Conservation (phyloP, 2,888 invertebrate genomes). For the Candidula unifasciata region DNA sequence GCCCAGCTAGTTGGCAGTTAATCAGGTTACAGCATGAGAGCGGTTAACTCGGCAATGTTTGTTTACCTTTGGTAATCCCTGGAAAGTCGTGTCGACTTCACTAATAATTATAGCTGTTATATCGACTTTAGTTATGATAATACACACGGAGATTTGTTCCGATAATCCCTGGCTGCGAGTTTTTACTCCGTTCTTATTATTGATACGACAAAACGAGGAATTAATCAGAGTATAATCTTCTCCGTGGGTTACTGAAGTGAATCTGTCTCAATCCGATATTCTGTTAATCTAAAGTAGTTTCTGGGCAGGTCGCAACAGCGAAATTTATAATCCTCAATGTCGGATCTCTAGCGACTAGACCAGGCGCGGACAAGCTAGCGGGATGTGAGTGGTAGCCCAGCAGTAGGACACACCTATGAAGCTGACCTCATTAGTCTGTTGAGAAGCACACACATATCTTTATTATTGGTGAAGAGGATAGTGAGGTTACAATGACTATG, state of each 20-base stretch:
- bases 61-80: slow-evolving; percentile 2
- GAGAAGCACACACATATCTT: background rate
- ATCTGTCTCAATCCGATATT: slow-evolving; percentile 35
- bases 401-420: background rate
- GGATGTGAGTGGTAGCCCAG: too few relatives aligned
- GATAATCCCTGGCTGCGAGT: background rate
- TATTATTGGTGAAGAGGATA: slow-evolving; percentile 4
- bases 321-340: slow-evolving; percentile 26
- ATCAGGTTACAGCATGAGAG: background rate
- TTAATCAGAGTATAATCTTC: slow-evolving; percentile 36
- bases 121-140: slow-evolving; percentile 2
- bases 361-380: background rate
- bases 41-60: background rate
- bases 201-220: slow-evolving; percentile 25
- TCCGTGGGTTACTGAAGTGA: slow-evolving; percentile 4
- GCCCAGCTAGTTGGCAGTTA: background rate
- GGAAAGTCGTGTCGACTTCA: background rate
- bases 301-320: background rate
- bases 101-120: slow-evolving; percentile 4
- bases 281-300: slow-evolving; percentile 31
- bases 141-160: background rate
- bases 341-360: background rate
- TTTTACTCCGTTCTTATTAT: slow-evolving; percentile 21
- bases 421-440: background rate
- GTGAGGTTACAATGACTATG: slow-evolving; percentile 28